Base-by-base conservation (phyloP, 2,888 invertebrate genomes). In the Muscina levida region DNA sequence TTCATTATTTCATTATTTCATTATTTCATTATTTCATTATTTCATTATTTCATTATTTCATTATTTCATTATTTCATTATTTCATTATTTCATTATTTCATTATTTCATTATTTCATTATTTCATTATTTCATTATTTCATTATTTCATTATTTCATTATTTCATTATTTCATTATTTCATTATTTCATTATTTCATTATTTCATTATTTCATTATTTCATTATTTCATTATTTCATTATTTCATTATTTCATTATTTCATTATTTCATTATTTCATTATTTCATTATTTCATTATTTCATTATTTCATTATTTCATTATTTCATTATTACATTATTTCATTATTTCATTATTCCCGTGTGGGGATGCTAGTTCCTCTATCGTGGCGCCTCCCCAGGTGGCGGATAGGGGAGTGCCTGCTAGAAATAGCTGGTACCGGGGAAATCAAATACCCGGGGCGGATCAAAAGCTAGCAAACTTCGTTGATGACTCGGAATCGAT, bases 261-360 rank as follows among this genome's bases (percentile, higher is more conserved):
- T 46, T 46, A 46, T 46, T 46, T n/a, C 15, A n/a, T 46, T 46
- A 46, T 46, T 46, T n/a, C 15, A n/a, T 51, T 51, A 51, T 51
- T 51, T 51, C 11, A 46, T 46, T 46, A 46, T 46, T 46, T 46
- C 15, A 46, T 46, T 46, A 46, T 46, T 46, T 46, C 15, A 46
- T 46, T 46, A 46, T 46, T 46, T 46, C 15, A 46, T 46, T 46
- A 46, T 46, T 65, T 59, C 22, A 31, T 59, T 59, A 15, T 46
- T 46, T 46, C 15, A 46, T 46, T 46, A 46, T 56, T 56, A 17
- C 13, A 56, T 56, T 56, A 19, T 56, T 19, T 66, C 31, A 37
- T 66, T 46, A 48, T 51, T 67, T 67, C 15, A 46, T 48, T 67
- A 48, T 24, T 24, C 24, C 8, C 19, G 46, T 67, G 15, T n/a